Evolutionary conservation across 2,888 invertebrate genomes (phyloP), one percentile per base, ranked within the genome.

Genomic region (Chydorus sphaericus): DNA sequence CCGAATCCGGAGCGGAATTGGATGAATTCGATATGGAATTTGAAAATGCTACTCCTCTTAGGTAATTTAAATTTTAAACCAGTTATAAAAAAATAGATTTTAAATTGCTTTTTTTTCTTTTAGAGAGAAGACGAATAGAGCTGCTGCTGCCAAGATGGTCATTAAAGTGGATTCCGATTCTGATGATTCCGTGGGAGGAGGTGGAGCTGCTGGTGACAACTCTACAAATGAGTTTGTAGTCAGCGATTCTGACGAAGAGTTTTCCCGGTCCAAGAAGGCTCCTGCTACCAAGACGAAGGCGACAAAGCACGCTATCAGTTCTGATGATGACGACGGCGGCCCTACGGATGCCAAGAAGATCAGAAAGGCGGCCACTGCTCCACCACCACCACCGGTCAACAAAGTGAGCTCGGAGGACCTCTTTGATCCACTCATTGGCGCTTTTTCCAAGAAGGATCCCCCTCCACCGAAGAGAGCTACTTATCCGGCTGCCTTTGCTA

Each of bases 11-110:
- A 1, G 57, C 56, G 11, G 61, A 57, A 18, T 36, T 58, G 3
- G 60, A 59, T 37, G 62, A 62, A 23, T 56, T 58, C 31, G 49
- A 60, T 28, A 16, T 56, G 30, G 57, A 50, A 30, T 26, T 51
- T 26, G 56, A 44, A 20, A 50, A 37, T n/a, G 29, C 38, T n/a
- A 50, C 44, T n/a, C 56, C 60, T 16, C 51, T 52, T 18, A 20
- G 38, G 39, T 57, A 59, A 16, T 59, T 20, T 16, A 3, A n/a
- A 8, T 23, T 37, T 30, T 20, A 31, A 20, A 3, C 26, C 8
- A 11, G 28, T 2, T 16, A 16, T 23, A 26, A 23, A 14, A 36
- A 23, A 2, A 28, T 23, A 54, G 38, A n/a, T 6, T 23, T 16
- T 14, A 29, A 39, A n/a, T n/a, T n/a, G n/a, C 36, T 33, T 28